Base-by-base conservation (phyloP, 1,140 invertebrate genomes). In the Schlechtendalia chinensis region DNA sequence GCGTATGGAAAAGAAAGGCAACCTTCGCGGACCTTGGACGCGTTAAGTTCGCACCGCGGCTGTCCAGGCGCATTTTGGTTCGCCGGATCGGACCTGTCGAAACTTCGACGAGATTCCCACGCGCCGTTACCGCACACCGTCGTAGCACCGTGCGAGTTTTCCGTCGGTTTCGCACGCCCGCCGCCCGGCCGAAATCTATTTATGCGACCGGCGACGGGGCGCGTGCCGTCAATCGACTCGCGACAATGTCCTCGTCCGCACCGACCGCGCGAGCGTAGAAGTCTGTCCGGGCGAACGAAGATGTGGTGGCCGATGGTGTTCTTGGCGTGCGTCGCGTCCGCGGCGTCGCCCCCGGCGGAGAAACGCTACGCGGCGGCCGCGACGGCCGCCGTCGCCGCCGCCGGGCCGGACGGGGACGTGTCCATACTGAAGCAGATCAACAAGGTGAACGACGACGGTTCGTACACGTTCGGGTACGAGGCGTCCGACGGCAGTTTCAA, bases 381-480 rank as follows among this genome's bases (percentile, higher is more conserved):
- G 3, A 10, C 39, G 5, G 39, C 32, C n/a, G 32, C 12, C 22
- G 58, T 8, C 3, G n/a, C 17, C 39, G 1, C 22, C 58, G 14
- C n/a, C 29, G 59, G 82, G 22, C 83, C 86, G 85, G 47, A 50
- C 12, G 84, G 86, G 69, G 87, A 87, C 83, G 89, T 90, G 17
- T 87, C 88, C 14, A 91, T 90, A 82, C 85, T 91, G 45, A 93
- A 94, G 84, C 92, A 93, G 85, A 93, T 95, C 82, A 90, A 93
- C 81, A 89, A 91, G 85, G 87, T 93, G 0, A 94, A 94, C 84
- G 90, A 93, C 56, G 93, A 95, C 85, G 93, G 93, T 27, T 92
- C 92, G 0, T 95, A 94, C 83, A 94, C 93, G 0, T 93, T 93
- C 82, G 93, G 93, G 0, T 94, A 93, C 83, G 93, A 94, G 86